Base-by-base conservation (phyloP, 2,797 vertebrate genomes). In the Gymnodraco acuticeps region DNA sequence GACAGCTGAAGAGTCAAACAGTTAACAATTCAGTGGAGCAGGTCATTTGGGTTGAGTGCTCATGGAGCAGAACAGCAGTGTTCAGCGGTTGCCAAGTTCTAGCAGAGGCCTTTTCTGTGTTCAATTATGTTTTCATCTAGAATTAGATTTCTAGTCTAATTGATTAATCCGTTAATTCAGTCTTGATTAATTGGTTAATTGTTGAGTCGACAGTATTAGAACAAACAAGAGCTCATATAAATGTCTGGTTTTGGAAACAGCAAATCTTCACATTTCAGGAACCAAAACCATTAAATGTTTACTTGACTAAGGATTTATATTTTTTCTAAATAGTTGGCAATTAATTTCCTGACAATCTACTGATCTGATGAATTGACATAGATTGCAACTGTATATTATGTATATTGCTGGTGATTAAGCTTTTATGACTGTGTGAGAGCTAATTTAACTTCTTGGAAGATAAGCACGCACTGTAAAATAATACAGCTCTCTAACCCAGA, bases 11-110 rank as follows among this genome's bases (percentile, higher is more conserved):
- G 83, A 61, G 60, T 70, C 76, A 56, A 77, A 63, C 70, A 53
- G 82, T 79, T 89, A 81, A 81, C 76, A 75, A 84, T 71, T 87
- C 88, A 87, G 63, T 72, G 82, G 81, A 85, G 91, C 89, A 76
- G 66, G 77, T 93, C 67, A 93, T 94, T 78, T 71, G 71, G 73
- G 87, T 90, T 84, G 90, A 88, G 82, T 78, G 81, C 73, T 77
- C 41, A 15, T 70, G 16, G 42, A 81, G 79, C 61, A 73, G 80
- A 82, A 83, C 77, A 75, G 60, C 67, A 55, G 48, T 64, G 53
- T 50, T 70, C 62, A 50, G 62, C 60, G 46, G 64, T 51, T 78
- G 64, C 27, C 27, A 62, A 43, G 66, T 33, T 75, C 4, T 46
- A 62, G 72, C 53, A 5, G 54, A 46, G 12, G 63, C 47, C 33